Evolutionary conservation across 2,888 invertebrate genomes (phyloP), one percentile per base, ranked within the genome.

Genomic region (Ashinkailepas kermadecensis): DNA sequence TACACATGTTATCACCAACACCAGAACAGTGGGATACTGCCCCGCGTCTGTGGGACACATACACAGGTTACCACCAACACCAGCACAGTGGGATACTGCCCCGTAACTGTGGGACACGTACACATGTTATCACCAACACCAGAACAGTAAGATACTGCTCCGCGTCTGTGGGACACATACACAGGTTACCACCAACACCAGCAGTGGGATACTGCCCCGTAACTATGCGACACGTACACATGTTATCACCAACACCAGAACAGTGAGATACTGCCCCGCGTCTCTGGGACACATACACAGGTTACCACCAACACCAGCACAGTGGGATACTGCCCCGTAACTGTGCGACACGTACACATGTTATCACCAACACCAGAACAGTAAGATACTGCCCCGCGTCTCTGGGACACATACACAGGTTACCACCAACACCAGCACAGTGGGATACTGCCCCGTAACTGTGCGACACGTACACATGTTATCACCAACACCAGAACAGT

Each of bases 261-360:
- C 39, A 39, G 39, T 4, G 39, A 4, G 39, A 39, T 39, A 39
- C 39, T 39, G 4, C 39, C 39, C 39, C 39, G 4, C 39, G 39
- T 39, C 39, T 39, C 2, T 39, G 39, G 39, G 15, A 0, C n/a
- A 62, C 62, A 62, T n/a, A n/a, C n/a, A n/a, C n/a, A n/a, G n/a
- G n/a, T n/a, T n/a, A n/a, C n/a, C n/a, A n/a, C n/a, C n/a, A n/a
- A n/a, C n/a, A 91, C 99, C 98, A 99, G 88, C 91, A 95, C 83
- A 98, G 89, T 18, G 98, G 98, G 86, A 98, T 97, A 6, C 99
- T 99, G 0, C 99, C 99, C 80, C 99, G 90, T 0, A 95, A 95
- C 90, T 91, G 86, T 59, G 84, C 23, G 18, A 21, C 0, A 18
- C n/a, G 9, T 39, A 4, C 67, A 67, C 67, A 21, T 23, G 67